Conservation (phyloP, 2,113 vertebrate genomes). For the Macrotus californicus region DNA sequence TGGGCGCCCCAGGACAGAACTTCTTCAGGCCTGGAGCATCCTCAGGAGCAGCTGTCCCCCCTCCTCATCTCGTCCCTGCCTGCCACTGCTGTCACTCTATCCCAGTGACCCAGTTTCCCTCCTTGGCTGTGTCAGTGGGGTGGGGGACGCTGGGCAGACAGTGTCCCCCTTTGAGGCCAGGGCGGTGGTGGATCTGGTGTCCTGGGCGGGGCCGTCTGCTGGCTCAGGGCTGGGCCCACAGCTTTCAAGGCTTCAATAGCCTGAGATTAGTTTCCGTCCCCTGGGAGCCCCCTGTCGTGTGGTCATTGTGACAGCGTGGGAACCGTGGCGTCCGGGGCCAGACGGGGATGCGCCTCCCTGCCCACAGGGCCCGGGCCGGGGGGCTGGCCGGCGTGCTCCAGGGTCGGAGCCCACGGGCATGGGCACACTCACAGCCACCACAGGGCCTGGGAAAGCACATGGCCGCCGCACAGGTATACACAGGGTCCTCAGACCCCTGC, state of each 20-base stretch:
- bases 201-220: conserved; percentile 58
- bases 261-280: conserved; percentile 80
- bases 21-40: neutral
- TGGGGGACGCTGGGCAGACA: conserved; percentile 42
- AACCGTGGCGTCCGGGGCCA: conserved; percentile 40
- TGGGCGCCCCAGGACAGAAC: neutral
- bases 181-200: conserved; percentile 74
- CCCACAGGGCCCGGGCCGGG: neutral
- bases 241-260: conserved; percentile 77
- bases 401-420: neutral
- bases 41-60: neutral
- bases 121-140: conserved; percentile 5
- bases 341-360: neutral
- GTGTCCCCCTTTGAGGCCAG: conserved; percentile 70
- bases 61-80: neutral
- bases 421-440: neutral
- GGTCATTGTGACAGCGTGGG: conserved; percentile 81
- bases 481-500: neutral
- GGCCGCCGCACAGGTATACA: too few species aligned
- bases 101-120: conserved; percentile 74
- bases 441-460: too few species aligned
- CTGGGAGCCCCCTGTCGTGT: conserved; percentile 68
- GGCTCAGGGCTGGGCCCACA: neutral
- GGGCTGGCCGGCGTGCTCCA: rapidly evolving
- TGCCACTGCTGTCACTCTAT: conserved; percentile 63